A percentile compares a stretch with the other conserved stretches of the same genome.
phyloP scores from a whole-genome alignment of 2,888 invertebrate genomes.

The Dolomedes plantarius region DNA sequence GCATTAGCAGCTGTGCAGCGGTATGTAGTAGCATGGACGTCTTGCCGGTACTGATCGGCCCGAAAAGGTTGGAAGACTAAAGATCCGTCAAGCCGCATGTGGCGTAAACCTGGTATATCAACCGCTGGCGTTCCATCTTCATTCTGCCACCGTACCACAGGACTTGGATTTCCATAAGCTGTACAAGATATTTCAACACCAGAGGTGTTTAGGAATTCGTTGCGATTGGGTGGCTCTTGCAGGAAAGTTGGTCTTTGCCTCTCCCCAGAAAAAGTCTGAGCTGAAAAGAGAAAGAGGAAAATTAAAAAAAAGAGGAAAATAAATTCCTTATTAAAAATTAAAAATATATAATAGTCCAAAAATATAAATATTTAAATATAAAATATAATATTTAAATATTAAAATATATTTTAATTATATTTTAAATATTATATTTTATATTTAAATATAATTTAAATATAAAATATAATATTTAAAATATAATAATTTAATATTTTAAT shows the following conservation, averaged over 20 bases:
- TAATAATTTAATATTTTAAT: too few relatives aligned
- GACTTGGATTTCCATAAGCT: slow-evolving; percentile 67
- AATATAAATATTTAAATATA: too few relatives aligned
- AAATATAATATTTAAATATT: too few relatives aligned
- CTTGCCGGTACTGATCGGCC: slow-evolving; percentile 70
- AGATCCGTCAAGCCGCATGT: slow-evolving; percentile 68
- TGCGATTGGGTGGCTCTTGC: slow-evolving; percentile 55
- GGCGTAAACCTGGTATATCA: slow-evolving; percentile 66
- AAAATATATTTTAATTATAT: too few relatives aligned
- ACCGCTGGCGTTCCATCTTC: slow-evolving; percentile 63
- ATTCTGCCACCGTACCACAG: slow-evolving; percentile 65
- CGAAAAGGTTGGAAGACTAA: slow-evolving; percentile 72
- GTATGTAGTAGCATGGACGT: slow-evolving; percentile 70
- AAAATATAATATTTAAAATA: too few relatives aligned
- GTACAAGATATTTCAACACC: slow-evolving; percentile 62
- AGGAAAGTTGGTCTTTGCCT: slow-evolving; percentile 60
- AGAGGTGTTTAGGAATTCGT: slow-evolving; percentile 64
- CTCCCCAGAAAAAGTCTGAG: slow-evolving; percentile 29
- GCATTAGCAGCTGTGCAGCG: slow-evolving; percentile 67
- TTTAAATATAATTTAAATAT: too few relatives aligned
- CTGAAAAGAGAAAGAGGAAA: slow-evolving; percentile 10
- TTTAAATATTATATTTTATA: too few relatives aligned
- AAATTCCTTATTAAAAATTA: too few relatives aligned
- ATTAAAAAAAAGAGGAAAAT: too few relatives aligned
- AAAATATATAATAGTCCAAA: too few relatives aligned